Evolutionary conservation across 2,113 vertebrate species (phyloP), one percentile per base, ranked within the genome.

Genomic region (Vulpes vulpes): DNA sequence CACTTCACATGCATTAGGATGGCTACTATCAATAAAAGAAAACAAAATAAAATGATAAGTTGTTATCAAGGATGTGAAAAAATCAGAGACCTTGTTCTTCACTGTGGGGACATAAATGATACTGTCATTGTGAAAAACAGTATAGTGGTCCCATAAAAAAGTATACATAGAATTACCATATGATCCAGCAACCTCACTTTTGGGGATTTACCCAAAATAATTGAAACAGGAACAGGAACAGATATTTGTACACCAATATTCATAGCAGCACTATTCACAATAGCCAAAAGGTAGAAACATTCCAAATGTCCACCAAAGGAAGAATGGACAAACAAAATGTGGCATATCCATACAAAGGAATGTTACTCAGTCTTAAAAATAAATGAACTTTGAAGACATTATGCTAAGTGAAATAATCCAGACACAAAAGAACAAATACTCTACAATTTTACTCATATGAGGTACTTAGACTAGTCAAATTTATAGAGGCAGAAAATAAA

Each of bases 311-410:
- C n/a, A 43, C 20, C 30, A 65, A 25, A 35, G 19, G 3, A 78
- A 35, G 17, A 57, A 80, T 5, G 16, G 16, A 88, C 60, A 85
- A 95, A 80, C 9, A 38, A 78, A 74, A 93, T 85, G 32, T 6
- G 17, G 4, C 32, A 65, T n/a, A 35, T 27, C 49, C 19, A 87
- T 71, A 62, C 16, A 85, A 53, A 49, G 19, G 62, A 91, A 12
- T 87, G 57, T 86, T 64, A 91, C 82, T 91, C 60, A 64, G 9
- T 4, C 69, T 94, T 79, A 32, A 82, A 88, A 82, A 91, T 59
- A 20, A 96, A 22, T 80, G 25, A 89, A 43, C 22, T 71, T n/a
- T 60, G 6, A 92, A 59, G 73, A 73, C 55, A 78, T 17, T 22
- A 6, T n/a, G 9, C 16, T 51, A 74, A 95, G 23, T 84, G 25